These are phyloP conservation scores for Dendrolimus punctatus DNA, from an alignment of 1,140 invertebrate species.

Conservation along the genomic window DNA sequence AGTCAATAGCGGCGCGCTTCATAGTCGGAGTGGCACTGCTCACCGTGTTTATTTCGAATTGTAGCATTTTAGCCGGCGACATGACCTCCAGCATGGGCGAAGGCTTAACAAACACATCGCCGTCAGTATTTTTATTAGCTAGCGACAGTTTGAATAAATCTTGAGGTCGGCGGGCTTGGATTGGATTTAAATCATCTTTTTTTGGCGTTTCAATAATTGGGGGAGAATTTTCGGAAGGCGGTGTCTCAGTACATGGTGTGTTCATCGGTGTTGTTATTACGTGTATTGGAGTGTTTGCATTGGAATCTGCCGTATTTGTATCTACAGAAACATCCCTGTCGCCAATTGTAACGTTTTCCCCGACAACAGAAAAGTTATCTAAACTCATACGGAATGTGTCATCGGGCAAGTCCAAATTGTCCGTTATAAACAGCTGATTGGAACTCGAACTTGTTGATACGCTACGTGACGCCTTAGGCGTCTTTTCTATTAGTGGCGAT, in stretches of 20 bases:
- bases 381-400: constrained; percentile 55
- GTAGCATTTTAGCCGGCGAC: constrained; percentile 60
- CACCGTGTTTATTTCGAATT: constrained; percentile 47
- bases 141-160: constrained; percentile 45
- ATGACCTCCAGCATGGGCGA: constrained; percentile 48
- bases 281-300: constrained; percentile 10
- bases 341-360: constrained; percentile 52
- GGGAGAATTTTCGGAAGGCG: constrained; percentile 21
- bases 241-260: constrained; percentile 17
- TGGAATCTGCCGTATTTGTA: constrained; percentile 7
- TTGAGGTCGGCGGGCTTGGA: constrained; percentile 16
- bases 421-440: constrained; percentile 42
- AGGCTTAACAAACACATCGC: constrained; percentile 52
- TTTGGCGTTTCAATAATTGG: constrained; percentile 43
- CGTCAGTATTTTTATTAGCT: constrained; percentile 31
- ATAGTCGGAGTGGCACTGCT: constrained; percentile 53
- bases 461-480: constrained; percentile 20
- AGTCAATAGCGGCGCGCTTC: constrained; percentile 54
- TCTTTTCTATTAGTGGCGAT: constrained; percentile 25
- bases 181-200: constrained; percentile 14
- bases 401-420: constrained; percentile 47
- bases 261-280: constrained; percentile 19
- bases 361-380: constrained; percentile 45
- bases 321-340: constrained; percentile 39
- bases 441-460: constrained; percentile 34